Percentiles rank a stretch among this genome's conserved stretches.
Evolutionary conservation across 2,113 vertebrate species (phyloP).

Genomic region (Trachemys scripta): DNA sequence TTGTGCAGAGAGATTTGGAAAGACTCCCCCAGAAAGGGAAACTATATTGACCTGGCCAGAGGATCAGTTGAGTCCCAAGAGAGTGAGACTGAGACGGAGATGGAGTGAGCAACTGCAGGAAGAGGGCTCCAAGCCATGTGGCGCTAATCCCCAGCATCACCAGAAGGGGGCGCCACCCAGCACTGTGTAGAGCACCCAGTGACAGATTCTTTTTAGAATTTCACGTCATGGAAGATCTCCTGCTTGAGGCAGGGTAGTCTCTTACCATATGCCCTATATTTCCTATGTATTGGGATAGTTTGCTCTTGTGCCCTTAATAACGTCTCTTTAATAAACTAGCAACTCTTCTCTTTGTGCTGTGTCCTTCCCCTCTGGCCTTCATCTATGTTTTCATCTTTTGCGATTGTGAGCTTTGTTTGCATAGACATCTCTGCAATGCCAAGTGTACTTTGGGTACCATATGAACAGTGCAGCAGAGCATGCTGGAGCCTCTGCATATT

Average conservation of each 20-base stretch:
- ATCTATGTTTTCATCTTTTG: background rate
- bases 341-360: background rate
- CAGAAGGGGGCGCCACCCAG: background rate
- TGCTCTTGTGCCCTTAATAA: background rate
- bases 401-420: background rate
- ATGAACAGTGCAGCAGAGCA: background rate
- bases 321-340: background rate
- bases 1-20: background rate
- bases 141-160: too few species aligned
- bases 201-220: background rate
- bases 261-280: background rate
- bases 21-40: too few species aligned
- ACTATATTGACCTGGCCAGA: too few species aligned
- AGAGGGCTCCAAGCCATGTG: background rate
- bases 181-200: background rate
- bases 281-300: background rate
- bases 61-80: too few species aligned
- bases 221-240: background rate
- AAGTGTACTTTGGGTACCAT: background rate
- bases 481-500: conserved; percentile 28
- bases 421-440: background rate
- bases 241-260: background rate
- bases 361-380: background rate
- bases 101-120: background rate
- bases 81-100: background rate